Conservation (phyloP, 53 echinoderm and acorn worm genomes). For the Hippasteria phrygiana region DNA sequence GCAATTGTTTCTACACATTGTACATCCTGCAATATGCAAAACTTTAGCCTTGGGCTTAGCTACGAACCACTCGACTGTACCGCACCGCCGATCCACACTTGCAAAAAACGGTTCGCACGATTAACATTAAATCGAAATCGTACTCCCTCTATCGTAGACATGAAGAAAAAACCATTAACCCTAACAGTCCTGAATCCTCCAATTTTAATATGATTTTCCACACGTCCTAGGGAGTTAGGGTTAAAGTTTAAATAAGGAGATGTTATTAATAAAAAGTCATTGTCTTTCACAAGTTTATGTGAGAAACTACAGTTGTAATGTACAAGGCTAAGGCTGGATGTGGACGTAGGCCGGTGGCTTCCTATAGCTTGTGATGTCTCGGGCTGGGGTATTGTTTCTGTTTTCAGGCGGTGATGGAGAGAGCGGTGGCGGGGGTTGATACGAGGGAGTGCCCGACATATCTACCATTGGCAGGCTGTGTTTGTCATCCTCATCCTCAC, state of each 20-base stretch:
- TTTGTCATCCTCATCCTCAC: conserved; percentile 74
- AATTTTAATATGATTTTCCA: too few species aligned
- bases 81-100: conserved; percentile 24
- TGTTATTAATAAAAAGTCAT: conserved; percentile 43
- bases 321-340: conserved; percentile 64
- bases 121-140: neutral
- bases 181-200: too few species aligned
- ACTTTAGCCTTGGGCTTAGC: neutral
- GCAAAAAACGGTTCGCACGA: conserved; percentile 18
- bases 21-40: conserved; percentile 15
- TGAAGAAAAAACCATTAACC: neutral
- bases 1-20: neutral
- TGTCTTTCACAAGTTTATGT: conserved; percentile 47
- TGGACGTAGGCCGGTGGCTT: conserved; percentile 96
- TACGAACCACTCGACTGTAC: neutral
- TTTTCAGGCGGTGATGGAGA: conserved; percentile 89
- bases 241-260: conserved; percentile 54
- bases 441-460: conserved; percentile 86
- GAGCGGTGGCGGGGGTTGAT: conserved; percentile 94
- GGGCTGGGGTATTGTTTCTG: conserved; percentile 83
- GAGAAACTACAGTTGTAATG: neutral
- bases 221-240: too few species aligned
- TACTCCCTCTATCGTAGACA: conserved; percentile 17
- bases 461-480: conserved; percentile 93
- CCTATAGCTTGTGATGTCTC: conserved; percentile 86